Evolutionary conservation across 2,888 invertebrate genomes (phyloP).

Genomic region (Macaria notata): DNA sequence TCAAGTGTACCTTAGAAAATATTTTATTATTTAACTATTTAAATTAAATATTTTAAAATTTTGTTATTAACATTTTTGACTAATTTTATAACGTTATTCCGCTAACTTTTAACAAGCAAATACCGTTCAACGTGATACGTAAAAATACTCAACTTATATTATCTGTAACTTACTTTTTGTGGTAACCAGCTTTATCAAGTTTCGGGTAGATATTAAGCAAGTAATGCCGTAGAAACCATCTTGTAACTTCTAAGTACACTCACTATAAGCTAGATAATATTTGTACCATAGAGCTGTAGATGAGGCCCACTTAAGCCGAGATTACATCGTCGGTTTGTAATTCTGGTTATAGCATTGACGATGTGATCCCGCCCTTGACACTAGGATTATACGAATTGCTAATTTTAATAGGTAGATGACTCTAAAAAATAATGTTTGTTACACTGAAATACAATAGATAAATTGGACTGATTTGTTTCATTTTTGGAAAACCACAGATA

Average conservation of each 20-base stretch:
- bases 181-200: slow-evolving; percentile 26
- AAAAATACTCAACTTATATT: too few species aligned
- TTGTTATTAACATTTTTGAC: not conserved
- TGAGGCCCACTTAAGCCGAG: slow-evolving; percentile 36
- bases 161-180: slow-evolving; percentile 6
- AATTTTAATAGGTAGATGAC: slow-evolving; percentile 65
- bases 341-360: slow-evolving; percentile 31
- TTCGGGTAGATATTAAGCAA: slow-evolving; percentile 10
- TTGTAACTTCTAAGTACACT: slow-evolving; percentile 12
- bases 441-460: slow-evolving; percentile 74
- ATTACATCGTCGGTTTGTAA: slow-evolving; percentile 35
- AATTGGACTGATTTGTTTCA: slow-evolving; percentile 49
- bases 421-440: slow-evolving; percentile 76
- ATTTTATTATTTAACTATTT: too few species aligned
- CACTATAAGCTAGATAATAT: slow-evolving; percentile 24
- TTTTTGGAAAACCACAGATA: slow-evolving; percentile 16
- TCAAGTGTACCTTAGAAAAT: too few species aligned
- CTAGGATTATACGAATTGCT: slow-evolving; percentile 54
- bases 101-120: too few species aligned
- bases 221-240: slow-evolving; percentile 7
- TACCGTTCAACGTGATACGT: too few species aligned
- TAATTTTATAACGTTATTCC: too few species aligned
- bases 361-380: slow-evolving; percentile 51
- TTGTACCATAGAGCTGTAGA: slow-evolving; percentile 26
- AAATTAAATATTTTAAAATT: too few species aligned